Conservation (phyloP, 2,888 invertebrate genomes). For the Dryobotodes eremita region DNA sequence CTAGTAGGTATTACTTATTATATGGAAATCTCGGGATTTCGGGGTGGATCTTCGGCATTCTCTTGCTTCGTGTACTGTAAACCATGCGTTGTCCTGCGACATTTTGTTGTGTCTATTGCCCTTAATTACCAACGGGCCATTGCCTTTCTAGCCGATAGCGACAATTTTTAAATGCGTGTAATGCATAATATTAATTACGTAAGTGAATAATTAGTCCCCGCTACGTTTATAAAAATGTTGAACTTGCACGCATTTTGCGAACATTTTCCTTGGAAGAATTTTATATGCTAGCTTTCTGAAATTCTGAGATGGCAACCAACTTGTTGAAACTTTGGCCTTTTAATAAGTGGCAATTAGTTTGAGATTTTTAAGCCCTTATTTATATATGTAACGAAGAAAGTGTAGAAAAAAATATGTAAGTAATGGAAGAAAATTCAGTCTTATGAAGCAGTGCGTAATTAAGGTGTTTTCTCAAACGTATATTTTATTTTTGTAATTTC, state of each 20-base stretch:
- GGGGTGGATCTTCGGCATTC: constrained; percentile 19
- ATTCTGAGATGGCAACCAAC: not conserved
- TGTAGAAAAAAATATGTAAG: not conserved
- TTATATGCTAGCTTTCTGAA: not conserved
- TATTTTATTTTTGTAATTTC: not conserved
- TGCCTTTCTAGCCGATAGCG: constrained; percentile 50
- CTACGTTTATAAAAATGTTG: no score
- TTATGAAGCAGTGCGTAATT: not conserved
- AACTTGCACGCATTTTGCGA: no score
- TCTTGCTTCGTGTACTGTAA: not conserved
- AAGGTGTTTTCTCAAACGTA: not conserved
- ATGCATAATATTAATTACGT: constrained; percentile 26
- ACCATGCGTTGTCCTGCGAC: constrained; percentile 30
- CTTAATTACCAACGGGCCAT: constrained; percentile 62
- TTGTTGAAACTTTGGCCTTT: not conserved
- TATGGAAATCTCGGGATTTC: not conserved
- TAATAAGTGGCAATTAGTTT: no score
- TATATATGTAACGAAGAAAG: no score
- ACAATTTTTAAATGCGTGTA: constrained; percentile 43
- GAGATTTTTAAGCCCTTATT: not conserved
- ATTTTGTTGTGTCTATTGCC: constrained; percentile 66
- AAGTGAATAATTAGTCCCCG: constrained; percentile 3
- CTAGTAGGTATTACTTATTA: no score
- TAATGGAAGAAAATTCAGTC: not conserved
- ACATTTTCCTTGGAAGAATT: no score